These are phyloP conservation scores for Pseudomyrmex dendroicus DNA, from an alignment of 1,140 invertebrate genomes.

Conservation along the genomic window DNA sequence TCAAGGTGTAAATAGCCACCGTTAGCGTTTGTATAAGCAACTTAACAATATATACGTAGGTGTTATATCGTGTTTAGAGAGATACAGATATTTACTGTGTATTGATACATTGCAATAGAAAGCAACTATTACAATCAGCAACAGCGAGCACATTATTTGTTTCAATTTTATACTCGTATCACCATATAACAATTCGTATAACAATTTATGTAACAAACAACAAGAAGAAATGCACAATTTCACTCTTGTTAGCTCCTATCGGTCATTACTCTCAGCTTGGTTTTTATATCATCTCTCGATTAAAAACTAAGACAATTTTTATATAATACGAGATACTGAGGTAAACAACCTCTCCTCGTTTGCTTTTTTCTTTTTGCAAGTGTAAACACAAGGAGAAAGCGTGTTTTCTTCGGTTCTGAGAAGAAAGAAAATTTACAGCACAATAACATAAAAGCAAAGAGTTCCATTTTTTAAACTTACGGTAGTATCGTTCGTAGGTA, in stretches of 20 bases:
- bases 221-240: too few relatives aligned
- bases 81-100: too few relatives aligned
- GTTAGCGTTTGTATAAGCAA: not conserved
- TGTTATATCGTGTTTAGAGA: too few relatives aligned
- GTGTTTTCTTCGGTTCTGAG: not conserved
- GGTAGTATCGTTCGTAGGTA: not conserved
- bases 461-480: constrained; percentile 6
- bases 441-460: constrained; percentile 11
- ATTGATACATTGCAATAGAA: too few relatives aligned
- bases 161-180: too few relatives aligned
- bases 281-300: too few relatives aligned
- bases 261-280: too few relatives aligned
- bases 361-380: not conserved
- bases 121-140: too few relatives aligned
- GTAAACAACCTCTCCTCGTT: not conserved
- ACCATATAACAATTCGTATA: too few relatives aligned
- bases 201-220: too few relatives aligned
- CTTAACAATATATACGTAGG: not conserved
- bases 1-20: not conserved
- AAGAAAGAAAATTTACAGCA: constrained; percentile 34
- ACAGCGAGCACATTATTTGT: too few relatives aligned
- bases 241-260: too few relatives aligned
- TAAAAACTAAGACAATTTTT: not conserved
- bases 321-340: not conserved
- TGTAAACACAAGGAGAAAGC: not conserved